A percentile compares a stretch with the other conserved stretches of the same genome.
Conservation (phyloP, 2,113 vertebrate species). For the Protomyctophum bolini region DNA sequence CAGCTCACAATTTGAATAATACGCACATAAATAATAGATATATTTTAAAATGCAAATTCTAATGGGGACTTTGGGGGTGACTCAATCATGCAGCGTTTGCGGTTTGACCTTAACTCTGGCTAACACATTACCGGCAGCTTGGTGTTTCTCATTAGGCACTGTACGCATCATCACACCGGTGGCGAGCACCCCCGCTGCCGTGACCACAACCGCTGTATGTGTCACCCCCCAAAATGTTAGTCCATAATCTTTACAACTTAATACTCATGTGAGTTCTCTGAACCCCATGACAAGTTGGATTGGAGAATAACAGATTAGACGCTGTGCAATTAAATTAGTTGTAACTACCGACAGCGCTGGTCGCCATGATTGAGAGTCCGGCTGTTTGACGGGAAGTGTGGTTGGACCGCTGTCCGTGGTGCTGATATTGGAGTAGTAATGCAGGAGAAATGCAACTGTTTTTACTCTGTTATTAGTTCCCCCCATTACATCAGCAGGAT, state of each 20-base stretch:
- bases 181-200: constrained; percentile 34
- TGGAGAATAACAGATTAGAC: background rate
- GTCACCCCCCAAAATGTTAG: constrained; percentile 8
- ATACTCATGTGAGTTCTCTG: background rate
- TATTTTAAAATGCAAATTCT: constrained; percentile 75
- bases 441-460: background rate
- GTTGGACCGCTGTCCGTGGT: background rate
- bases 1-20: constrained; percentile 68
- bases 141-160: constrained; percentile 67
- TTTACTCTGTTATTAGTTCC: background rate
- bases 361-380: too few species aligned
- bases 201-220: constrained; percentile 32
- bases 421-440: background rate
- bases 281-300: background rate
- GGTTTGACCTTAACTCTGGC: constrained; percentile 66
- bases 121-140: constrained; percentile 59
- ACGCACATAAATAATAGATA: constrained; percentile 75
- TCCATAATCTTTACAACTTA: constrained; percentile 21
- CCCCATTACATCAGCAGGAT: background rate
- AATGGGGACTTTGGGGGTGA: constrained; percentile 64
- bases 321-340: background rate
- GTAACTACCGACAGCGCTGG: too few species aligned
- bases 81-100: constrained; percentile 69
- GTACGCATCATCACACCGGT: constrained; percentile 50
- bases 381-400: too few species aligned